Base-by-base conservation (phyloP, 2,888 invertebrate genomes). In the Gerosis bhagava region DNA sequence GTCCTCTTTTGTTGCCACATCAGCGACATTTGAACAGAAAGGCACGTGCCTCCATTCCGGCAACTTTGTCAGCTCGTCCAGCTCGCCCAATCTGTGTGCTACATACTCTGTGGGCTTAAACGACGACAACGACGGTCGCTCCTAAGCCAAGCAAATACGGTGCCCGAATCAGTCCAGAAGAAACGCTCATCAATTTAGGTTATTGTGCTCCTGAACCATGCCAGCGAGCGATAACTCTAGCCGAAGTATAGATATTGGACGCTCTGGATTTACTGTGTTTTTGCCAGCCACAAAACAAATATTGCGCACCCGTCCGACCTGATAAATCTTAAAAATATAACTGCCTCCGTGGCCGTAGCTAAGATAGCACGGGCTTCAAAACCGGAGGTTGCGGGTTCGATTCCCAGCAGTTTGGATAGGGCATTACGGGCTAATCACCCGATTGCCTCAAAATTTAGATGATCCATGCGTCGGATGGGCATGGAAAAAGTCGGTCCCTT, bases 241-340 rank as follows among this genome's bases (percentile, higher is more conserved):
- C 5, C 39, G 35, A 7, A 32, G 35, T 10, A 40, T 44, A 3
- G 56, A 54, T 11, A 53, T 31, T 5, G 54, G 54, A 3, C 49
- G 48, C 11, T 54, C 21, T 1, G 57, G 57, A 22, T 46, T 54
- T 1, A 56, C 56, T 5, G 51, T 15, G 31, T 48, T 51, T 50
- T 56, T 56, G 17, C 53, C 46, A 6, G 51, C 35, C 0, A 37
- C 54, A 26, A 58, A 52, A 47, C 50, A 47, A 12, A 53, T 32
- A 13, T 28, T 15, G 21, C 51, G 5, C 29, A n/a, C n/a, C 51
- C 53, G 34, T 56, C 53, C 1, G 36, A 15, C 5, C 44, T 28
- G n/a, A n/a, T n/a, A n/a, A n/a, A n/a, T n/a, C n/a, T n/a, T n/a
- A n/a, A n/a, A n/a, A n/a, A n/a, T n/a, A n/a, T n/a, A n/a, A n/a